Base-by-base conservation (phyloP, 1,140 invertebrate genomes). In the Pseudomyrmex concolor region DNA sequence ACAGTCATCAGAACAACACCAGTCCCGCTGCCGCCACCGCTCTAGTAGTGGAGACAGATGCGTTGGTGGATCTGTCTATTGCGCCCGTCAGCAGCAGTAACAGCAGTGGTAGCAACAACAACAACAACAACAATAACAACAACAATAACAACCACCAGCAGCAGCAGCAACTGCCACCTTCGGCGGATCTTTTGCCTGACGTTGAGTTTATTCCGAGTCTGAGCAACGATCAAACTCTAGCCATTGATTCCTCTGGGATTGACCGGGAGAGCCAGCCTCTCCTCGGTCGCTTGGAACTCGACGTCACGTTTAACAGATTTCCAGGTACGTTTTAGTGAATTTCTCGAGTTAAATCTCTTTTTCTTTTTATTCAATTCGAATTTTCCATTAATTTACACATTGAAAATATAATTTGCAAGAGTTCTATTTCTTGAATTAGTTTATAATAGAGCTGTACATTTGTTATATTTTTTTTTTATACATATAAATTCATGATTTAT, bases 181-280 rank as follows among this genome's bases (percentile, higher is more conserved):
- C 83, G 10, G 64, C 89, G 25, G 91, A 93, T n/a, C 51, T 93
- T 4, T 64, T 94, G 48, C 94, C 93, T 1, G 93, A 94, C 86
- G 91, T 94, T 73, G 93, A 94, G 63, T 94, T 94, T 81, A 85
- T 93, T 90, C 92, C 92, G 8, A 92, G 89, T 71, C 66, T 84
- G 57, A 90, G 90, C 87, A 89, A 74, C 66, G 94, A 94, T 34
- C 93, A 91, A 89, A 84, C 90, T 45, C 71, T 90, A 92, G 95
- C 95, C 94, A 95, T 97, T 95, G 96, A 97, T 95, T 97, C 96
- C 51, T 95, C 96, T 91, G 96, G 96, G 54, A 95, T 96, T 77
- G 97, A 97, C 94, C 95, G 97, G 91, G 98, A 98, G 95, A 97
- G 97, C 93, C 97, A 98, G 95, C 97, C 98, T 92, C 96, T 98